These are phyloP conservation scores for Gallinago stenura DNA, from an alignment of 2,797 vertebrate species.

Conservation along the genomic window DNA sequence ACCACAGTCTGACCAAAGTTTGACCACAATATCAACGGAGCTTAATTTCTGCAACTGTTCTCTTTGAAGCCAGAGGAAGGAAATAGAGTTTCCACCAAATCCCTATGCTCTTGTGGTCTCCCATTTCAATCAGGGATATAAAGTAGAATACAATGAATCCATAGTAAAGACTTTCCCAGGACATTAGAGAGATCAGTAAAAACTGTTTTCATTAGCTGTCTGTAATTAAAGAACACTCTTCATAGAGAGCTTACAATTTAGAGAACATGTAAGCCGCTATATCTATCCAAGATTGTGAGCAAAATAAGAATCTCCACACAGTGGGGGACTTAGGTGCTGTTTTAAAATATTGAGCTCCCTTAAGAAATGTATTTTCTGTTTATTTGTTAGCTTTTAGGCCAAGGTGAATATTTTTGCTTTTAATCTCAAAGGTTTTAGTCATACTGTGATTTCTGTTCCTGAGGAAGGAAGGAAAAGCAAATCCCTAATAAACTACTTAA, in stretches of 20 bases:
- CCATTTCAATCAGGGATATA: conserved; percentile 64
- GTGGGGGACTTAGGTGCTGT: conserved; percentile 9
- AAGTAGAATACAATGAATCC: conserved; percentile 62
- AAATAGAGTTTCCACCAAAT: conserved; percentile 62
- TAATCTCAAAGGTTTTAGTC: conserved; percentile 54
- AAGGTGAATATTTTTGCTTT: not conserved
- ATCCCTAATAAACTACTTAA: not conserved
- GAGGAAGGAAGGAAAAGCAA: conserved; percentile 18
- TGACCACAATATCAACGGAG: conserved; percentile 39
- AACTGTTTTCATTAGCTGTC: conserved; percentile 70
- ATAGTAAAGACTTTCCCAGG: conserved; percentile 65
- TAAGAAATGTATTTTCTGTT: not conserved
- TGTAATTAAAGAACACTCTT: conserved; percentile 78
- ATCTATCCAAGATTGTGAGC: conserved; percentile 29
- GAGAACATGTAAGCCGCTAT: conserved; percentile 60
- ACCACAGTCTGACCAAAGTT: conserved; percentile 22
- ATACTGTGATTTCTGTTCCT: conserved; percentile 29
- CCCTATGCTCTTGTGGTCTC: conserved; percentile 58
- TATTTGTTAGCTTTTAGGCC: not conserved
- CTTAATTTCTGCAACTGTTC: conserved; percentile 53
- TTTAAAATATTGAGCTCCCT: not conserved
- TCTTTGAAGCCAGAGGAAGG: conserved; percentile 47
- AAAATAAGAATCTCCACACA: conserved; percentile 64
- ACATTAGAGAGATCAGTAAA: conserved; percentile 63
- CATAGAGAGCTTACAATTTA: conserved; percentile 72